These are phyloP conservation scores for Parus major DNA, from an alignment of 2,113 vertebrate species.

Conservation along the genomic window DNA sequence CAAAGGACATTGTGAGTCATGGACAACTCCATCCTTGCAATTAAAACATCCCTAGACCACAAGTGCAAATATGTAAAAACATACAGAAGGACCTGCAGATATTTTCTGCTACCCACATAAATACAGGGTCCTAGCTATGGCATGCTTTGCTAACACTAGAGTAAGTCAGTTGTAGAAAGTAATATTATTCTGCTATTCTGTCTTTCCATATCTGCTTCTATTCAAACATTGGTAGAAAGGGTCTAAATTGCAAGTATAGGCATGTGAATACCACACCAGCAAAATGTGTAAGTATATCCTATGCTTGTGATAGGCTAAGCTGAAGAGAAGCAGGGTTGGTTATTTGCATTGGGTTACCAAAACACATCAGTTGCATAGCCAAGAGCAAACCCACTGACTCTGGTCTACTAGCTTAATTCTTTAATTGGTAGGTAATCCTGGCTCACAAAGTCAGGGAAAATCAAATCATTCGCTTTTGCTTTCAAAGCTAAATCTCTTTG, in stretches of 20 bases:
- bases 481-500: constrained; percentile 22
- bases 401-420: constrained; percentile 2
- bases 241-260: not conserved
- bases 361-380: not conserved
- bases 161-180: not conserved
- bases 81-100: not conserved
- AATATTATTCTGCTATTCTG: not conserved
- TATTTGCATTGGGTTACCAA: not conserved
- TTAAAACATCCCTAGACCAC: not conserved
- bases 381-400: not conserved
- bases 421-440: constrained; percentile 39
- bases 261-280: not conserved
- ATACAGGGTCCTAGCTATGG: not conserved
- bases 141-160: not conserved
- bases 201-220: not conserved
- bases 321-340: not conserved
- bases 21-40: not conserved
- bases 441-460: not conserved
- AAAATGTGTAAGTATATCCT: not conserved
- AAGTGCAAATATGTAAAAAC: not conserved
- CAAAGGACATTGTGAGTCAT: not conserved
- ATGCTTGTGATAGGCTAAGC: not conserved
- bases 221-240: not conserved
- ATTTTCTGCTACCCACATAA: not conserved
- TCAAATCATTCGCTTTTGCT: not conserved